Percentiles rank a stretch among this genome's conserved stretches.
phyloP scores from a whole-genome alignment of 2,888 invertebrate genomes.

The Drosophila nigritarsus region DNA sequence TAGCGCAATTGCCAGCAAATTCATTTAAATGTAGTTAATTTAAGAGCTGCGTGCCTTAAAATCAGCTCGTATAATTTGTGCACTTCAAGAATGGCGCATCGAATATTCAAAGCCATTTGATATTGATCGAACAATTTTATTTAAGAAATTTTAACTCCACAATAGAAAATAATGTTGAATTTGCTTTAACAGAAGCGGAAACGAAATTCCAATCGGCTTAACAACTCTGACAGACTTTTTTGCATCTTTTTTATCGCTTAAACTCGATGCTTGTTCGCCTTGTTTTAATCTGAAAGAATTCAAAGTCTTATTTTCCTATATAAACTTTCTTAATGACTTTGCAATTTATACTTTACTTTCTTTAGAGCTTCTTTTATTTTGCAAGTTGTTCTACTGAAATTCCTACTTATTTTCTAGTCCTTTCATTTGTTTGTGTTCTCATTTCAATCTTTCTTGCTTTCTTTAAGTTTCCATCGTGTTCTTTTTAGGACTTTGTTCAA shows the following conservation, averaged over 20 bases:
- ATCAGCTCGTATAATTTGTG: neutral
- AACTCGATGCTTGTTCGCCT: neutral
- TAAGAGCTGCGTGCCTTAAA: constrained; percentile 10
- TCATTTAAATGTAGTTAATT: neutral
- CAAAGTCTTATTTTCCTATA: neutral
- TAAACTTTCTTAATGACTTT: constrained; percentile 5
- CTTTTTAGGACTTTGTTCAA: constrained; percentile 21
- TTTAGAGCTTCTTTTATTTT: neutral
- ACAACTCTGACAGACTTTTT: neutral
- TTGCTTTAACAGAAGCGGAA: neutral
- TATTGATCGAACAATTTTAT: neutral
- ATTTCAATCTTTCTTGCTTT: constrained; percentile 8
- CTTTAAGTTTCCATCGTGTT: constrained; percentile 19
- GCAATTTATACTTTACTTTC: neutral
- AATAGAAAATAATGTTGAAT: neutral
- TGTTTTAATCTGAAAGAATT: neutral
- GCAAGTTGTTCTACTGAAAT: neutral
- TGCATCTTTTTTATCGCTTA: neutral
- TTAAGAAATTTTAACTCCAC: neutral
- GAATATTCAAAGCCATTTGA: neutral
- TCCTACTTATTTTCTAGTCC: neutral
- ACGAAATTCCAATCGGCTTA: neutral
- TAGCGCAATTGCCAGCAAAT: neutral
- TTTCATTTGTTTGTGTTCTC: neutral
- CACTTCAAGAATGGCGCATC: neutral